Percentiles rank a stretch among this genome's conserved stretches.
Conservation (phyloP, 2,797 vertebrate species). For the Rhodeus uyekii region DNA sequence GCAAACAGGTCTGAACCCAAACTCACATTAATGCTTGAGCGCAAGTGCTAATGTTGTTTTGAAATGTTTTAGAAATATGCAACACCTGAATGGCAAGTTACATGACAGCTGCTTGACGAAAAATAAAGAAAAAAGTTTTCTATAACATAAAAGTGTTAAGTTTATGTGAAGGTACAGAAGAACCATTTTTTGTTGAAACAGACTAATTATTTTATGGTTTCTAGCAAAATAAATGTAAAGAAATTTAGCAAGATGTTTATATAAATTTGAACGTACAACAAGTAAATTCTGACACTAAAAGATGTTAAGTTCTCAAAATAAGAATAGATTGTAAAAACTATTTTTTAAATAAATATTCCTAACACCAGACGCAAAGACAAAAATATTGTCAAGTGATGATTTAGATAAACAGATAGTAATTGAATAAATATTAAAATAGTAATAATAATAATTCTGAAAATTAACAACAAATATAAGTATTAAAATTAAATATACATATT, state of each 20-base stretch:
- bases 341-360: neutral
- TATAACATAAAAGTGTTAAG: neutral
- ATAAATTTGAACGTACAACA: neutral
- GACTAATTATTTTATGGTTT: neutral
- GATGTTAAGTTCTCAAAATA: neutral
- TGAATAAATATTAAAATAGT: no score
- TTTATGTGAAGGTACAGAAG: neutral
- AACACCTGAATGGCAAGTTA: no score
- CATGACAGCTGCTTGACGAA: no score
- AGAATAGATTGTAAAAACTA: no score
- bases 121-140: no score
- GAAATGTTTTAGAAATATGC: no score
- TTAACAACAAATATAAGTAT: no score
- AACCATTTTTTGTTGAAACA: neutral
- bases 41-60: no score
- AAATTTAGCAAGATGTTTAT: neutral
- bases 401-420: neutral
- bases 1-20: no score
- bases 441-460: no score
- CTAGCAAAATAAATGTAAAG: neutral
- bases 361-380: neutral
- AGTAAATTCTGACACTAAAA: neutral
- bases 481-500: neutral
- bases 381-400: neutral
- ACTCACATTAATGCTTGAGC: no score